Evolutionary conservation across 92 coral and sea anemone genomes (phyloP), one percentile per base, ranked within the genome.

Genomic region (Porites cylindrica): DNA sequence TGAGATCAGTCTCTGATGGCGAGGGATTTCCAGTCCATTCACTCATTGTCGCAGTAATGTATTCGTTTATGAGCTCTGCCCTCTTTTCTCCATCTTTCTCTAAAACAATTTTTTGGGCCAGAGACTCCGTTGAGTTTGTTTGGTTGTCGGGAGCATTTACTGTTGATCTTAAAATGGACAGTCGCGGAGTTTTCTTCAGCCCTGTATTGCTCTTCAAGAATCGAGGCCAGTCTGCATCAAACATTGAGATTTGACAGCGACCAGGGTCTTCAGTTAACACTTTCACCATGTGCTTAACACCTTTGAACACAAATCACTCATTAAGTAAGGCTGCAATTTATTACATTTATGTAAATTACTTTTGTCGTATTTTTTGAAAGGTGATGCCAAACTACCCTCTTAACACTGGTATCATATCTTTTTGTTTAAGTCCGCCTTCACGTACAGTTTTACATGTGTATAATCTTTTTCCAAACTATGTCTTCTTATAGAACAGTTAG

Each of bases 181-280:
- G 62, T 11, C 96, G 85, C 8, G 88, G 50, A 21, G 83, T 73
- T 80, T n/a, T 87, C 0, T 50, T 76, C 23, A 93, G 56, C 13
- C 79, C 90, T 0, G 73, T 60, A 16, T 77, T 65, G 4, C 75
- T 72, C 11, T 80, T 86, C 29, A 90, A 8, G 58, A 84, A 70
- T 7, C 92, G 93, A 70, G 92, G 75, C 96, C 96, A 93, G 94
- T 90, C 96, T 3, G 80, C 90, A 23, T 84, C 87, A 64, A 84
- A 87, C 66, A 93, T 50, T 21, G 85, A 79, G 29, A 93, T 32
- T 47, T 93, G 92, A 43, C 90, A 82, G 13, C 75, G 78, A 69
- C 66, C 63, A 51, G 96, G 93, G 17, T 93, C 85, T 60, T 90
- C 86, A 32, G 74, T 80, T 12, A 93, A 90, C 23, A 93, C 71